These are phyloP conservation scores for Notodonta ziczac DNA, from an alignment of 2,888 invertebrate genomes.

Conservation along the genomic window DNA sequence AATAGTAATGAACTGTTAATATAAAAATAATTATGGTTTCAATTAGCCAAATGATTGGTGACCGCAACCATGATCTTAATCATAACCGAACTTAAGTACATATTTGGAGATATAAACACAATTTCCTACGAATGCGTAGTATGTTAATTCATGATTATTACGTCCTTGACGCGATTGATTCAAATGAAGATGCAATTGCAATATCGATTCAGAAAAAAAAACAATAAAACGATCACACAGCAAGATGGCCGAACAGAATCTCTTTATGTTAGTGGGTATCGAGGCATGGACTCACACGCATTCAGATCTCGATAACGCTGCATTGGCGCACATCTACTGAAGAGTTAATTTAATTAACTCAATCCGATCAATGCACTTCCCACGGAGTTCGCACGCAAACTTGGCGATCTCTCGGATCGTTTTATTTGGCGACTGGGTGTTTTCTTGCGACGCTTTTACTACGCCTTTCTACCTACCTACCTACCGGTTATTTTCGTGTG, in stretches of 20 bases:
- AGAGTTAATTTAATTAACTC: conserved; percentile 62
- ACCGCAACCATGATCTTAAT: neutral
- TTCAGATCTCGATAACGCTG: conserved; percentile 51
- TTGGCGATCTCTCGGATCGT: conserved; percentile 39
- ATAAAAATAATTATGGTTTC: neutral
- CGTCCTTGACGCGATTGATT: neutral
- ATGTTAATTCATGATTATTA: neutral
- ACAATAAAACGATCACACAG: conserved; percentile 30
- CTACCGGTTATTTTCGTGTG: conserved; percentile 24
- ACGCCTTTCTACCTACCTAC: conserved; percentile 19
- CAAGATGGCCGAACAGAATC: conserved; percentile 35
- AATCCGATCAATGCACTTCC: conserved; percentile 68
- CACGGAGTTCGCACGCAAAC: conserved; percentile 53
- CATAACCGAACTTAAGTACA: too few species aligned
- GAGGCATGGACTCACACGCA: conserved; percentile 55
- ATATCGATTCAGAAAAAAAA: conserved; percentile 31
- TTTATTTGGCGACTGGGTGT: conserved; percentile 23
- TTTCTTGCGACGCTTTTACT: conserved; percentile 29
- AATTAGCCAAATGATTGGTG: conserved; percentile 1
- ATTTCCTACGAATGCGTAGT: too few species aligned
- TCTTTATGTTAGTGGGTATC: conserved; percentile 47
- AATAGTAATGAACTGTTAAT: neutral
- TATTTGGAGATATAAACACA: too few species aligned
- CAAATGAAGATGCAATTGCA: conserved; percentile 26
- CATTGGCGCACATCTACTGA: conserved; percentile 41